Percentiles rank a stretch among this genome's conserved stretches.
Conservation (phyloP, 2,888 invertebrate genomes). For the Pharmacophagus antenor region DNA sequence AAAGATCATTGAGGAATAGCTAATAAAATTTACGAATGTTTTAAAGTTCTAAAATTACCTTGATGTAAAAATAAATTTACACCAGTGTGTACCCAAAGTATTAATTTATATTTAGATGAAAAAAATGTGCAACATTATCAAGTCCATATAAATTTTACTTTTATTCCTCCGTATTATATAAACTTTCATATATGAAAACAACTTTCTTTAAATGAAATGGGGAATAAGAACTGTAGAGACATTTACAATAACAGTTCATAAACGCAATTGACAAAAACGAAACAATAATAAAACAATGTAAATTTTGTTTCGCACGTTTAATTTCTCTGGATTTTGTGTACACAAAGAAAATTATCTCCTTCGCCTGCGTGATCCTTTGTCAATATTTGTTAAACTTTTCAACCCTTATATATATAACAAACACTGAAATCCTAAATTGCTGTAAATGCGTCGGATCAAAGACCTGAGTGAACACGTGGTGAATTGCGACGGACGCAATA, state of each 20-base stretch:
- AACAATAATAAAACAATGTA: not conserved
- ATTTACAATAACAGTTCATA: not conserved
- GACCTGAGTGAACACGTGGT: constrained; percentile 49
- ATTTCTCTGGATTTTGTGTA: constrained; percentile 43
- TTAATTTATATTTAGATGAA: too few relatives aligned
- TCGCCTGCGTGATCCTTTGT: constrained; percentile 8
- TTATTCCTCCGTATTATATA: not conserved
- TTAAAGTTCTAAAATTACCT: too few relatives aligned
- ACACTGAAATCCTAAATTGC: constrained; percentile 38
- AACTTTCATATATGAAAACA: not conserved
- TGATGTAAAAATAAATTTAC: too few relatives aligned
- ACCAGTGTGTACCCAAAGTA: too few relatives aligned
- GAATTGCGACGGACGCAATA: constrained; percentile 61
- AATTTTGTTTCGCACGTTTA: not conserved
- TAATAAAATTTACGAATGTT: too few relatives aligned
- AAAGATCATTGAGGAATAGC: too few relatives aligned
- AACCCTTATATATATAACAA: constrained; percentile 20
- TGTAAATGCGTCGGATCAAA: constrained; percentile 52
- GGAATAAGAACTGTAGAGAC: not conserved
- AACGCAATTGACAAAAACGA: not conserved
- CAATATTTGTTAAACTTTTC: constrained; percentile 12
- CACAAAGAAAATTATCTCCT: constrained; percentile 51
- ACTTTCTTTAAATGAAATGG: not conserved
- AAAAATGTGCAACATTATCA: too few relatives aligned
- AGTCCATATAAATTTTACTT: not conserved